These are phyloP conservation scores for Euphonia xanthogaster DNA, from an alignment of 2,797 vertebrate species.

Conservation along the genomic window DNA sequence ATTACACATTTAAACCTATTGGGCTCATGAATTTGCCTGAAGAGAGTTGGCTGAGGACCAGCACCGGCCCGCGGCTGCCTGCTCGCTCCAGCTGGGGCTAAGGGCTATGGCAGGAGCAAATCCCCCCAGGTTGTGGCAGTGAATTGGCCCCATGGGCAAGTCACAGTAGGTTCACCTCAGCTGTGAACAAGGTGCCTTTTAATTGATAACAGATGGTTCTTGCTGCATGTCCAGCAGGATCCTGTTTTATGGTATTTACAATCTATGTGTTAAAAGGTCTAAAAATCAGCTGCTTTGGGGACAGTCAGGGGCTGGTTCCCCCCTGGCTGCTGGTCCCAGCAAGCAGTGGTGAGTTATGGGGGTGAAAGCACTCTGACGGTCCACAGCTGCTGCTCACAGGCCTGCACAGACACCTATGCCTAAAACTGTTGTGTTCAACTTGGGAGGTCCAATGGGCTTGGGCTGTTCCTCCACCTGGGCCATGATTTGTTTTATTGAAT, in stretches of 20 bases:
- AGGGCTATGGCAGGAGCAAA: background rate
- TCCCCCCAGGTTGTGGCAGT: fast-evolving
- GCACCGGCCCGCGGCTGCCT: fast-evolving
- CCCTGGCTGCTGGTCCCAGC: background rate
- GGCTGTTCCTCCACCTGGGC: too few species aligned
- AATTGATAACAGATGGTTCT: background rate
- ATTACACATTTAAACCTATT: background rate
- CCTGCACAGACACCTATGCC: background rate
- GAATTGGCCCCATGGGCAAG: fast-evolving
- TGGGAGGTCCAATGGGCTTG: fast-evolving
- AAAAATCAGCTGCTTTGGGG: background rate
- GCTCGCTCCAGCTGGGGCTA: background rate
- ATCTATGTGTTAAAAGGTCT: background rate
- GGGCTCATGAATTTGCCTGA: background rate
- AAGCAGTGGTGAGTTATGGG: background rate
- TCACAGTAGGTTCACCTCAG: background rate
- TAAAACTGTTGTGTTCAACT: background rate
- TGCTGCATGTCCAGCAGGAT: background rate
- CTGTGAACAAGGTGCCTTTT: background rate
- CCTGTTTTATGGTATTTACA: background rate
- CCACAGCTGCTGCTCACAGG: fast-evolving
- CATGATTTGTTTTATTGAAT: background rate
- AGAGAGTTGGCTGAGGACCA: background rate
- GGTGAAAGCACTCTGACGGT: too few species aligned
- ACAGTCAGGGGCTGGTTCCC: background rate